Evolutionary conservation across 2,113 vertebrate genomes (phyloP).

Genomic region (Bubo scandiacus): DNA sequence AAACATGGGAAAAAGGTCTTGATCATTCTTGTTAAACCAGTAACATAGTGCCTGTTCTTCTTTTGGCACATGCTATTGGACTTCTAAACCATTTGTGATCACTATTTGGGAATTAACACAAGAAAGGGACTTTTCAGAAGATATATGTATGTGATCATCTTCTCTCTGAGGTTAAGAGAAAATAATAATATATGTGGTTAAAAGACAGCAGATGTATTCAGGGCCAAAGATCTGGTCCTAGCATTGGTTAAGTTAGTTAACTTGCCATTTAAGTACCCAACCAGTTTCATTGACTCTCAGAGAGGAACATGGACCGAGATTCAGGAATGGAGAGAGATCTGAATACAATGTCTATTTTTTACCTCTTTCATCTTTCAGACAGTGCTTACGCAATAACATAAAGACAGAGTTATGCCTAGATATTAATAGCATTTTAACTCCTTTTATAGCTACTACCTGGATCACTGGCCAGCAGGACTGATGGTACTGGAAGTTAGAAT

Average conservation of each 20-base stretch:
- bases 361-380: not conserved
- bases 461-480: not conserved
- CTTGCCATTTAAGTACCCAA: not conserved
- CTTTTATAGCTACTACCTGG: not conserved
- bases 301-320: not conserved
- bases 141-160: not conserved
- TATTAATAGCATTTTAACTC: rapidly evolving
- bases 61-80: not conserved
- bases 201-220: not conserved
- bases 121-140: not conserved
- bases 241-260: not conserved
- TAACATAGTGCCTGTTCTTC: not conserved
- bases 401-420: not conserved
- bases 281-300: not conserved
- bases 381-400: not conserved
- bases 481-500: not conserved
- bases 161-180: not conserved
- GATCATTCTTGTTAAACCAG: not conserved
- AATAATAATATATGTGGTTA: not conserved
- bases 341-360: not conserved
- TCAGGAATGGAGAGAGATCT: not conserved
- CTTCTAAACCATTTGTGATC: not conserved
- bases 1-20: not conserved
- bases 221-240: not conserved
- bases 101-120: not conserved